These are phyloP conservation scores for Pseudococcus longispinus DNA, from an alignment of 2,888 invertebrate genomes.

Conservation along the genomic window DNA sequence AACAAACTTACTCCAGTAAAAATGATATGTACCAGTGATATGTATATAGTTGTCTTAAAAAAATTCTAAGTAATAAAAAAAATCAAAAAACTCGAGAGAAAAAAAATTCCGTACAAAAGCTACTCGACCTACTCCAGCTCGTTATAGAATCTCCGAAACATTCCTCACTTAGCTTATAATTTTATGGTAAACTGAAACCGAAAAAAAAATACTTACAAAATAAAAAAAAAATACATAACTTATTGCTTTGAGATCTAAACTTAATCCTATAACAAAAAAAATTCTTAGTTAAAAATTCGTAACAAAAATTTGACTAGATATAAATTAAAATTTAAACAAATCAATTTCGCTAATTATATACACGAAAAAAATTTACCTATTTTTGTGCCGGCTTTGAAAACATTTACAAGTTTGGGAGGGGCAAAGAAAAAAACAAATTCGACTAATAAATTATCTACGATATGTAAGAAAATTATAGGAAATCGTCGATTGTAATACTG, in stretches of 20 bases:
- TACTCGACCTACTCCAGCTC: background rate
- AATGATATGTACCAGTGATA: constrained; percentile 6
- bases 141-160: background rate
- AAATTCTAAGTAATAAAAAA: background rate
- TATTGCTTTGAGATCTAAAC: constrained; percentile 55
- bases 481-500: constrained; percentile 29
- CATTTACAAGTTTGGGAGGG: background rate
- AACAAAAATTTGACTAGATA: constrained; percentile 43
- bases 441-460: background rate
- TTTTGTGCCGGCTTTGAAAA: constrained; percentile 7
- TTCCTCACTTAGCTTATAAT: background rate
- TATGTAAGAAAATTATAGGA: constrained; percentile 3
- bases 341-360: constrained; percentile 9
- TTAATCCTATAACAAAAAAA: constrained; percentile 19
- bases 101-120: constrained; percentile 29
- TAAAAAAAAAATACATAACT: constrained; percentile 28
- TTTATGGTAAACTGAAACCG: constrained; percentile 27
- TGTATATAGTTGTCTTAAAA: constrained; percentile 14
- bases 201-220: constrained; percentile 17
- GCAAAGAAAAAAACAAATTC: background rate
- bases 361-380: background rate
- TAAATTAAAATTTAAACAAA: background rate
- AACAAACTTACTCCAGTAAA: constrained; percentile 12
- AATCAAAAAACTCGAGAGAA: constrained; percentile 17
- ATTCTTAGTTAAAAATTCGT: constrained; percentile 32